Evolutionary conservation across 2,113 vertebrate species (phyloP).

Genomic region (Bubalus kerabau): DNA sequence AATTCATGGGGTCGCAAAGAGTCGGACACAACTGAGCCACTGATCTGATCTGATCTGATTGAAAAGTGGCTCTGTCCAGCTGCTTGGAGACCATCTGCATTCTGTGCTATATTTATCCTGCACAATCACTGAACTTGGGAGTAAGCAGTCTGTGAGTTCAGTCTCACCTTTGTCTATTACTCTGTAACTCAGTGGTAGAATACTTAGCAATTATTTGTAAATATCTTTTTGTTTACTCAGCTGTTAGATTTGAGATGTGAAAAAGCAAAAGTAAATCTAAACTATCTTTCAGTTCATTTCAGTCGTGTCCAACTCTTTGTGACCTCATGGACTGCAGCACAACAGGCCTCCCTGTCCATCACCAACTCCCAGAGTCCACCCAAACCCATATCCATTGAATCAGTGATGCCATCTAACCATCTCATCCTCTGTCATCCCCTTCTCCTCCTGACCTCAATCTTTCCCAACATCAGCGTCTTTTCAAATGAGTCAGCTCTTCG

Average conservation of each 20-base stretch:
- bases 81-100: neutral
- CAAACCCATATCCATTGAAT: neutral
- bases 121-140: neutral
- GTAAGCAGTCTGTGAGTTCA: neutral
- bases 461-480: neutral
- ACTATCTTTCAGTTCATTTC: neutral
- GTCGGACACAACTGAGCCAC: no score
- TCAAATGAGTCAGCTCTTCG: neutral
- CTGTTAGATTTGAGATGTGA: neutral
- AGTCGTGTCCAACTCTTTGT: fast-evolving
- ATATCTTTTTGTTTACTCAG: neutral
- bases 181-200: neutral
- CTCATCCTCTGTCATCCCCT: fast-evolving
- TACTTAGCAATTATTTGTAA: neutral
- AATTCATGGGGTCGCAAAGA: no score
- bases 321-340: neutral
- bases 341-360: neutral
- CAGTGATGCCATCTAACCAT: neutral
- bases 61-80: neutral
- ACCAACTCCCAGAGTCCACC: neutral
- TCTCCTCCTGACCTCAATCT: neutral
- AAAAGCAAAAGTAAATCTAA: neutral
- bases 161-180: neutral
- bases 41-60: no score
- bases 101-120: neutral